Percentiles rank a stretch among this genome's conserved stretches.
phyloP scores from a whole-genome alignment of 53 echinoderm and acorn worm genomes.

The Mesocentrotus franciscanus region DNA sequence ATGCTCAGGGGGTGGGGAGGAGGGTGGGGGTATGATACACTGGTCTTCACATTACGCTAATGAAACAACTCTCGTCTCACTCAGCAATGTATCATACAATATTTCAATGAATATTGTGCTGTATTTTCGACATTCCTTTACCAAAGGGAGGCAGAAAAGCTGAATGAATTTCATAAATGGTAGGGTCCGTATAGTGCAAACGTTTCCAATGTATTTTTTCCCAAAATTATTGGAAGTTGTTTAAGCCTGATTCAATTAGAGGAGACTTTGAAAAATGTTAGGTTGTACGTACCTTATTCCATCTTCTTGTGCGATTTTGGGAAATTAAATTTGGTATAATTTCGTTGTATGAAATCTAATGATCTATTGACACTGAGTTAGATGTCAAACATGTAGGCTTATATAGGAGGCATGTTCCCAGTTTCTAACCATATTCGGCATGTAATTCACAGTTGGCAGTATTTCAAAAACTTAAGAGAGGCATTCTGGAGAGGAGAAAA shows the following conservation, averaged over 20 bases:
- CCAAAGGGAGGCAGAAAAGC: neutral
- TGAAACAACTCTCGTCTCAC: neutral
- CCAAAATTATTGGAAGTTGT: too few relatives aligned
- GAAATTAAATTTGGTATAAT: neutral
- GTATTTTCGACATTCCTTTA: neutral
- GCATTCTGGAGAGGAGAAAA: neutral
- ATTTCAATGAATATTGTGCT: neutral
- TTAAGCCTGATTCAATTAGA: too few relatives aligned
- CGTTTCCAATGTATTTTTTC: too few relatives aligned
- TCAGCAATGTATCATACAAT: neutral
- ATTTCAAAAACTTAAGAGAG: neutral
- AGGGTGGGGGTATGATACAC: neutral
- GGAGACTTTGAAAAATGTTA: too few relatives aligned
- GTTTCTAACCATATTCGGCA: neutral
- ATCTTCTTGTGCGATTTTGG: too few relatives aligned
- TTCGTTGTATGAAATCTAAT: neutral
- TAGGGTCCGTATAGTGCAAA: too few relatives aligned
- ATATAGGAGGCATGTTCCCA: neutral
- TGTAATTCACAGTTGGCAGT: neutral
- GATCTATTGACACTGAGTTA: too few relatives aligned
- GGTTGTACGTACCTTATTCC: too few relatives aligned
- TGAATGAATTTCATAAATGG: too few relatives aligned
- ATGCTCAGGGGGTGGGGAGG: neutral
- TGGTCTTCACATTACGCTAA: neutral
- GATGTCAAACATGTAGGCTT: neutral